Base-by-base conservation (phyloP, 2,797 vertebrate species). In the Chelonia mydas region DNA sequence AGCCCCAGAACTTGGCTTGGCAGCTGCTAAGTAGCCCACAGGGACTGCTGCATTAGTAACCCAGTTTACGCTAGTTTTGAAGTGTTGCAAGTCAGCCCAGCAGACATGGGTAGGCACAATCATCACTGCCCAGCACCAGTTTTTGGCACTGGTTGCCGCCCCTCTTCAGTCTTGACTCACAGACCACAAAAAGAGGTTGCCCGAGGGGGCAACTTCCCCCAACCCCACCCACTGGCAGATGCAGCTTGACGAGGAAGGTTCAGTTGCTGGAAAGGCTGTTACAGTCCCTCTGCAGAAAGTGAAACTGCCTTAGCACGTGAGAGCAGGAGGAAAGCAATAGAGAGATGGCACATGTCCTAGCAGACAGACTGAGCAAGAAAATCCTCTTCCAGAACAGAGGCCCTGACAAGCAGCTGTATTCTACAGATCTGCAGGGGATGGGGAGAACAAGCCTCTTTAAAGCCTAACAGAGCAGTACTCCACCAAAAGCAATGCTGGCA, bases 101-200 rank as follows among this genome's bases (percentile, higher is more conserved):
- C 77, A 81, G 77, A 50, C 25, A 76, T 21, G 92, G 95, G 91
- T 92, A 86, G 59, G 78, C 54, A 72, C 87, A 89, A 2, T 54
- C 19, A 80, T 23, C 1, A 1, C 0, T 17, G 47, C 68, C 6
- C 0, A 59, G 94, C 65, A 0, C 0, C 5, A 72, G 11, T 33
- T 0, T 79, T 27, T 65, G 93, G 92, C 90, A 86, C 87, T 77
- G 2, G 79, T 3, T 12, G 3, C 81, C 54, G 68, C 87, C 81
- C 81, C 68, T 0, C 45, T 37, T 65, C 81, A 11, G 2, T 25
- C 81, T 49, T 80, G 68, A 25, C 37, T 31, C 50, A 12, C 33
- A 1, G 4, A 0, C 12, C 77, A 12, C 11, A 47, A 31, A 8
- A 57, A 59, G 16, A 80, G 61, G 78, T 50, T 61, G 89, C 86